phyloP scores from a whole-genome alignment of 2,797 vertebrate genomes.

The Harpagifer antarcticus region DNA sequence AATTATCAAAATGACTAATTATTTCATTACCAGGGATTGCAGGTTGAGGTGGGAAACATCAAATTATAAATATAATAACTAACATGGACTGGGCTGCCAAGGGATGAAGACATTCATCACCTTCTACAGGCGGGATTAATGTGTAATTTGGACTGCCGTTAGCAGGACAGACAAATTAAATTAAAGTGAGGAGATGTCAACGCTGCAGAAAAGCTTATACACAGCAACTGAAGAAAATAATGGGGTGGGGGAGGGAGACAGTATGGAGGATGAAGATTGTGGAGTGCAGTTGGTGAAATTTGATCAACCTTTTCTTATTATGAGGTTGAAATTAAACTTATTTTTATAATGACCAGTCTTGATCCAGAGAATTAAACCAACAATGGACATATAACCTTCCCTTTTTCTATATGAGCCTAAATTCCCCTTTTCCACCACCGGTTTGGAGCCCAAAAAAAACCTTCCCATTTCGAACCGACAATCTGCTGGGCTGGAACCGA shows the following conservation, averaged over 20 bases:
- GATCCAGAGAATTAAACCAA: too few species aligned
- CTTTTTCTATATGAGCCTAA: too few species aligned
- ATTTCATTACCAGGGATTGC: conserved; percentile 94
- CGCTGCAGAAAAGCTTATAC: conserved; percentile 73
- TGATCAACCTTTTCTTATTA: not conserved
- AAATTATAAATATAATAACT: conserved; percentile 98
- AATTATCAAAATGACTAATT: conserved; percentile 99
- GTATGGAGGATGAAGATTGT: conserved; percentile 6
- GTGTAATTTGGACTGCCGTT: conserved; percentile 96
- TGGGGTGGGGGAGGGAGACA: not conserved
- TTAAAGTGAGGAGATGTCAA: conserved; percentile 92
- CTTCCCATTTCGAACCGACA: too few species aligned
- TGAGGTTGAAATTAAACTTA: too few species aligned
- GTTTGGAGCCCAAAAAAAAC: too few species aligned
- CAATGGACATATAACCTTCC: too few species aligned
- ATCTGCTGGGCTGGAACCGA: too few species aligned
- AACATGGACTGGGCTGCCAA: conserved; percentile 94
- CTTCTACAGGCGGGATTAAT: conserved; percentile 95
- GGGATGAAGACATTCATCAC: conserved; percentile 98
- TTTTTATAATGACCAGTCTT: too few species aligned
- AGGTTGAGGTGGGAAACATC: conserved; percentile 93
- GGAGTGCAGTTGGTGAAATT: not conserved
- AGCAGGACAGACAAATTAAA: conserved; percentile 95
- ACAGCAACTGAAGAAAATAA: conserved; percentile 33
- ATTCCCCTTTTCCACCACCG: too few species aligned